These are phyloP conservation scores for Pseudotriccus pelzelni DNA, from an alignment of 2,797 vertebrate species.

Conservation along the genomic window DNA sequence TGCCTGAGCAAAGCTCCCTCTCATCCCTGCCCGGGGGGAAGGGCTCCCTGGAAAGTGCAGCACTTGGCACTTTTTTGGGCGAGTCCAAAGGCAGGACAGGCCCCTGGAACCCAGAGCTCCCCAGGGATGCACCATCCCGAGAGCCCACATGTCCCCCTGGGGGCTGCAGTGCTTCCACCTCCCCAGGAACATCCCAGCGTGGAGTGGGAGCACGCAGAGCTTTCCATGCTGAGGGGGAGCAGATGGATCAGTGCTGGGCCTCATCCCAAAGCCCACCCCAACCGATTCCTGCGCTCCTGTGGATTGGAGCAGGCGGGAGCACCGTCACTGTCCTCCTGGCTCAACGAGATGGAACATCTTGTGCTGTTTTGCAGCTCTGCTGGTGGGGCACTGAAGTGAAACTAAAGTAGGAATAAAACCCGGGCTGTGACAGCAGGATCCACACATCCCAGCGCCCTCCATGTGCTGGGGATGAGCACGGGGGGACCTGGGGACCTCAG, in stretches of 20 bases:
- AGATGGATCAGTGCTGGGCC: neutral
- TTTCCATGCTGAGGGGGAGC: neutral
- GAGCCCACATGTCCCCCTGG: neutral
- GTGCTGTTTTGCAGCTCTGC: neutral
- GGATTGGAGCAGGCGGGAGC: neutral
- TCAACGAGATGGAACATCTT: neutral
- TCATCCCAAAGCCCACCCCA: neutral
- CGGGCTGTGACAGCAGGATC: neutral
- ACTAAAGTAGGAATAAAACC: neutral
- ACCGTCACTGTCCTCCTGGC: neutral
- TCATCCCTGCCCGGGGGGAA: neutral
- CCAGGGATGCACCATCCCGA: neutral
- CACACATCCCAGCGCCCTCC: neutral
- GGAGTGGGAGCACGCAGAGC: neutral
- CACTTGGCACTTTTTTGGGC: neutral
- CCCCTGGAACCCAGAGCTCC: neutral
- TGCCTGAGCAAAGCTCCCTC: neutral
- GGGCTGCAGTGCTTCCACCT: neutral
- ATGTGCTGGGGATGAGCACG: neutral
- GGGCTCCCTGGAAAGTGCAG: neutral
- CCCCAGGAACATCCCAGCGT: neutral
- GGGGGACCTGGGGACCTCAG: neutral
- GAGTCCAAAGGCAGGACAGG: neutral
- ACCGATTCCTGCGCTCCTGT: neutral
- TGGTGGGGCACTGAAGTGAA: neutral